Conservation (phyloP, 1,140 invertebrate genomes). For the Watersipora subatra region DNA sequence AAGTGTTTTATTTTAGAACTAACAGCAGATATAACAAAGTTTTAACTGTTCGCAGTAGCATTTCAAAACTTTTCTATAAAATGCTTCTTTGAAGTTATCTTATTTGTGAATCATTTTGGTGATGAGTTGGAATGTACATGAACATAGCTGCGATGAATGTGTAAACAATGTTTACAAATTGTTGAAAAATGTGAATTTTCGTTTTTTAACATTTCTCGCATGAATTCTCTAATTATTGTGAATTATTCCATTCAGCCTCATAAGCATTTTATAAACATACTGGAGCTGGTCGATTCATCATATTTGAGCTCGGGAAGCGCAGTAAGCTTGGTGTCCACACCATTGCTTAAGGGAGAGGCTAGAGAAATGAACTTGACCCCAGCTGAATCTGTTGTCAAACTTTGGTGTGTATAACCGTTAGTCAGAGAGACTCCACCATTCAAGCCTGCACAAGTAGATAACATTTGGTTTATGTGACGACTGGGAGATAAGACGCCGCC, state of each 20-base stretch:
- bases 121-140: no score
- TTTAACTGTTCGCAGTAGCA: no score
- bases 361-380: background rate
- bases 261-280: background rate
- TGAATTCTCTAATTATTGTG: no score
- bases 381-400: background rate
- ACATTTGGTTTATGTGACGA: background rate
- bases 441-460: background rate
- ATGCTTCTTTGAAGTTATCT: no score
- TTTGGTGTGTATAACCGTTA: background rate
- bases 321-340: background rate
- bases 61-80: no score
- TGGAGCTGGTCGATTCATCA: background rate
- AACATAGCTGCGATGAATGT: no score
- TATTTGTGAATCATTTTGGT: no score
- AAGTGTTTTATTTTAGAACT: no score
- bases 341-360: background rate
- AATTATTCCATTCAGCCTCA: background rate
- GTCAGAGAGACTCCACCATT: background rate
- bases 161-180: background rate
- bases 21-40: no score
- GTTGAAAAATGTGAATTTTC: background rate
- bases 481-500: background rate
- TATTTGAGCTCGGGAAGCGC: background rate
- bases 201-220: no score